Evolutionary conservation across 2,113 vertebrate species (phyloP).

Genomic region (Misgurnus anguillicaudatus): DNA sequence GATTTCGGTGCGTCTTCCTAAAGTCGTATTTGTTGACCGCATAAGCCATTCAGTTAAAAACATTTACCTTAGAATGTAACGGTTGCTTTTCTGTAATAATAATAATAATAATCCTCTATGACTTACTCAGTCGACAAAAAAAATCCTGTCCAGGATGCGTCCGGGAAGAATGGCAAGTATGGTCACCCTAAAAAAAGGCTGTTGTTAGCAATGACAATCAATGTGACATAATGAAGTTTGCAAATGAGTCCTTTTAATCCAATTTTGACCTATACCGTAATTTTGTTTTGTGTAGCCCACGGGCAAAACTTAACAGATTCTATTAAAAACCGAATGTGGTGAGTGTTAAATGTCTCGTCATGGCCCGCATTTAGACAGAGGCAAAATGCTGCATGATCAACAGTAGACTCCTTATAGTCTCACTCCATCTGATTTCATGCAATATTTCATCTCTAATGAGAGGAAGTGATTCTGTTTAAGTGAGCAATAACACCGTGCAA

Average conservation of each 20-base stretch:
- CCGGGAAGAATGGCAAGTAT: too few species aligned
- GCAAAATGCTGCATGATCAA: constrained; percentile 18
- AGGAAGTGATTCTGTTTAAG: constrained; percentile 24
- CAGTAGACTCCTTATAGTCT: constrained; percentile 18
- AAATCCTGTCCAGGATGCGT: too few species aligned
- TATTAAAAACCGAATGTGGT: not conserved
- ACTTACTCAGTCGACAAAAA: too few species aligned
- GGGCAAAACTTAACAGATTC: not conserved
- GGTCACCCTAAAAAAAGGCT: too few species aligned
- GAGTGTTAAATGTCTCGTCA: constrained; percentile 23
- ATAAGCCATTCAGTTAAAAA: too few species aligned
- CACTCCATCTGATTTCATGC: constrained; percentile 34
- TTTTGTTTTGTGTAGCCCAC: not conserved
- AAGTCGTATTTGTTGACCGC: too few species aligned
- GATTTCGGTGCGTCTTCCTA: too few species aligned
- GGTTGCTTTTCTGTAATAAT: too few species aligned
- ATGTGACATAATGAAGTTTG: not conserved
- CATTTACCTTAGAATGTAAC: too few species aligned
- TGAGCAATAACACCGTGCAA: constrained; percentile 32
- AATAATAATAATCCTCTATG: too few species aligned
- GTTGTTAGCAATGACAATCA: not conserved
- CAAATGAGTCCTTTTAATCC: not conserved
- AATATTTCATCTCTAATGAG: constrained; percentile 13
- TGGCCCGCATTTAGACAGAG: constrained; percentile 4
- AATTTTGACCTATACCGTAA: not conserved